A percentile compares a stretch with the other conserved stretches of the same genome.
Evolutionary conservation across 1,140 invertebrate species (phyloP).

Genomic region (Oscheius sp.): DNA sequence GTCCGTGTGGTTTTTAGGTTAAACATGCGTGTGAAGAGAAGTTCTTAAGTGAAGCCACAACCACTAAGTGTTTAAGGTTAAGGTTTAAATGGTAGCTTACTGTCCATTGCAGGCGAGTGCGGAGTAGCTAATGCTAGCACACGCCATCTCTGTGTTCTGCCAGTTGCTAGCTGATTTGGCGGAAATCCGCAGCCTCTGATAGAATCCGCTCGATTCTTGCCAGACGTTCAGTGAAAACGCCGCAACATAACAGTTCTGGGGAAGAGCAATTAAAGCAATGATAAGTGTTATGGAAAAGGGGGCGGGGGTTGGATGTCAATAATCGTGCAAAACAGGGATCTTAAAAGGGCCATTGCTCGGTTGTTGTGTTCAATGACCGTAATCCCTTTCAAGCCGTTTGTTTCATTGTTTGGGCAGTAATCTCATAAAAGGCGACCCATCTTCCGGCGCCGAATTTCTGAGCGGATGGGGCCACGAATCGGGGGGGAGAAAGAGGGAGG

Average conservation of each 20-base stretch:
- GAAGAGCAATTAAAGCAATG: conserved; percentile 1
- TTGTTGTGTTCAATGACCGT: too few species aligned
- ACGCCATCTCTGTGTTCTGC: conserved; percentile 10
- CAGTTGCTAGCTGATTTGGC: neutral
- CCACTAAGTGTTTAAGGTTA: neutral
- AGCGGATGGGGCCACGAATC: too few species aligned
- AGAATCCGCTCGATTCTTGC: neutral
- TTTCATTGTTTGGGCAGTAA: too few species aligned
- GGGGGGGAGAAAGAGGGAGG: neutral
- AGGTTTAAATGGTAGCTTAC: conserved; percentile 17
- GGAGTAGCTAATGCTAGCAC: conserved; percentile 34
- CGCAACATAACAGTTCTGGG: neutral
- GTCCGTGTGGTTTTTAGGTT: neutral
- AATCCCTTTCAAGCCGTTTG: too few species aligned
- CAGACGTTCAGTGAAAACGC: neutral
- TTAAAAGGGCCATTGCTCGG: too few species aligned
- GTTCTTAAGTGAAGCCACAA: neutral
- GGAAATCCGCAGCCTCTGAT: neutral
- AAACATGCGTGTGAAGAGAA: neutral
- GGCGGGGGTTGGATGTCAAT: too few species aligned
- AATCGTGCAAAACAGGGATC: too few species aligned
- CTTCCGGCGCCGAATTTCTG: too few species aligned
- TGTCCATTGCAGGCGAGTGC: conserved; percentile 32
- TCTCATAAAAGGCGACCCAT: too few species aligned
- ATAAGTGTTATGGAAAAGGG: too few species aligned